phyloP scores from a whole-genome alignment of 2,113 vertebrate genomes.

The Sakesphorus luctuosus region DNA sequence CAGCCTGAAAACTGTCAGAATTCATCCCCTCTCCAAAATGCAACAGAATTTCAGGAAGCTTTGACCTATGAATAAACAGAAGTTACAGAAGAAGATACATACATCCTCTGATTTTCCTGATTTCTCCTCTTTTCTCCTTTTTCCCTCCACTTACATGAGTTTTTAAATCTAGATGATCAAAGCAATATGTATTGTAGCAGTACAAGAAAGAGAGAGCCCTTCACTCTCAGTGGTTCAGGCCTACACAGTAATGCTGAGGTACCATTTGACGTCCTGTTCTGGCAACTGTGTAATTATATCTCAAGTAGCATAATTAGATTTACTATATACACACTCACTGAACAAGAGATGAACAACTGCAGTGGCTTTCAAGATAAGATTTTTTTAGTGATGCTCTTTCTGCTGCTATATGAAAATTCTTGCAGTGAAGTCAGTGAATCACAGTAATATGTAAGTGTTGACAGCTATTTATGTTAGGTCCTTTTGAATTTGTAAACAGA shows the following conservation, averaged over 20 bases:
- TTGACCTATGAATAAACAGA: not conserved
- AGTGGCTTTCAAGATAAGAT: constrained; percentile 33
- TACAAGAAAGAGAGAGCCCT: not conserved
- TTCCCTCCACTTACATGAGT: not conserved
- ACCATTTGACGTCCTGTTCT: not conserved
- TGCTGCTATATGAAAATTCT: constrained; percentile 16
- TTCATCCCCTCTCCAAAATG: not conserved
- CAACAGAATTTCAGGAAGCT: not conserved
- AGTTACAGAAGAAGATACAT: not conserved
- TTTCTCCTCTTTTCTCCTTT: not conserved
- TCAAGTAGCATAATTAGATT: constrained; percentile 36
- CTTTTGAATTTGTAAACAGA: constrained; percentile 70
- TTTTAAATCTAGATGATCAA: not conserved
- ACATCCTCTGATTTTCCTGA: not conserved
- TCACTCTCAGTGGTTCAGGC: not conserved
- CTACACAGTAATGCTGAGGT: not conserved
- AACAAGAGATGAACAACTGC: constrained; percentile 45
- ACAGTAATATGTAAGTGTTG: constrained; percentile 62
- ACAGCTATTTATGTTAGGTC: constrained; percentile 64
- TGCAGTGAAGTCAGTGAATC: constrained; percentile 39
- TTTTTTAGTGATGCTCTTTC: constrained; percentile 36
- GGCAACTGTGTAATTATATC: not conserved
- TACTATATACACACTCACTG: not conserved
- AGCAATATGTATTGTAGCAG: not conserved
- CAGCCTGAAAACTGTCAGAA: not conserved